Conservation (phyloP, 2,797 vertebrate genomes). For the Balearica regulorum region DNA sequence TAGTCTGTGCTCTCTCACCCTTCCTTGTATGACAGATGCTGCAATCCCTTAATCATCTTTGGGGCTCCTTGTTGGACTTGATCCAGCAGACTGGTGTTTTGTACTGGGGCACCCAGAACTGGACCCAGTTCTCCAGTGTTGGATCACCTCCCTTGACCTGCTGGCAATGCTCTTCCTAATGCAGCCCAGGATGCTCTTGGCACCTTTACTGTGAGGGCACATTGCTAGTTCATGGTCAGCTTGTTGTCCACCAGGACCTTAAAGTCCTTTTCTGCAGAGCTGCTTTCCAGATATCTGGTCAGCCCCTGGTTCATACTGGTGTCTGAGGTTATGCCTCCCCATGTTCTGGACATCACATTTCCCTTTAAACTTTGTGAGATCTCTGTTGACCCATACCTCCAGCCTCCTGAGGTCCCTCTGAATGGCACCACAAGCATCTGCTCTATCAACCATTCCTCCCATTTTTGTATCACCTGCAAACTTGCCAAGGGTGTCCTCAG, state of each 20-base stretch:
- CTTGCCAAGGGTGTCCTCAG: background rate
- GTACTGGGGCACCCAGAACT: background rate
- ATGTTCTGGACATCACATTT: background rate
- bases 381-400: background rate
- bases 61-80: background rate
- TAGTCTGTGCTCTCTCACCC: background rate
- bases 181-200: background rate
- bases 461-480: background rate
- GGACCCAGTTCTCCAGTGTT: background rate
- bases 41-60: background rate
- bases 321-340: background rate
- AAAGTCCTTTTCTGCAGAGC: background rate
- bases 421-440: background rate
- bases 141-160: background rate
- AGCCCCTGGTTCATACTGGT: accelerated
- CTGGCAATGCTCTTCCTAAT: background rate
- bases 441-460: background rate
- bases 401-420: background rate
- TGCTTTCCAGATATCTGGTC: background rate
- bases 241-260: background rate
- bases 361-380: background rate
- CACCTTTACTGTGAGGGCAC: background rate
- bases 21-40: background rate
- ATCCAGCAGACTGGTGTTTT: background rate
- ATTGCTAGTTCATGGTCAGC: background rate